Base-by-base conservation (phyloP, 1,140 invertebrate species). In the Saccostrea echinata region DNA sequence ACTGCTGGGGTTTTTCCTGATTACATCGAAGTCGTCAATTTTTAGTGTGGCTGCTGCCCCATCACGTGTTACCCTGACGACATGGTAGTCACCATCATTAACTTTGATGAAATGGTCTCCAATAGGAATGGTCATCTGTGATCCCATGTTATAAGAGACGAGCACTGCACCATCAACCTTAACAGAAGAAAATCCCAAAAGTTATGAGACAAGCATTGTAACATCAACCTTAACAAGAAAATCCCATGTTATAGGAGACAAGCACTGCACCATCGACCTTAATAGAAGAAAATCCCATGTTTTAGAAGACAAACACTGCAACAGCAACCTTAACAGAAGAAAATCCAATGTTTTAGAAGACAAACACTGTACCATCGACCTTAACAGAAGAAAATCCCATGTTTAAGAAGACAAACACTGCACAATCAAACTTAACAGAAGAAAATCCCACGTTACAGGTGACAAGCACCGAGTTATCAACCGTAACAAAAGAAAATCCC, bases 31-130 rank as follows among this genome's bases (percentile, higher is more conserved):
- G 93, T 98, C 97, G 92, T 99, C 98, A 9, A 99, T 95, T 95
- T 99, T 98, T 27, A 99, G 95, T 0, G 98, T 98, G 9, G 98
- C 97, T 93, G 98, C 98, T 55, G 98, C 97, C 52, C 98, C 98
- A 52, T 96, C 97, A 85, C 98, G 96, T 11, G 97, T 98, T 93
- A 99, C 98, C 91, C 97, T 95, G 0, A 99, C 96, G 21, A 99
- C 97, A 94, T 99, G 98, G 94, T 99, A 99, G 61, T 97, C 96
- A 88, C 98, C 98, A 91, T 99, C 98, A 93, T 98, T 98, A 0
- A 99, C 97, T 94, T 97, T 97, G 35, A 33, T 51, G 52, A 97
- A 97, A 86, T 97, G 96, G 94, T 99, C 98, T 21, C 97, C 98
- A n/a, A 99, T 96, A 0, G 98, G 98, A 94, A 98, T 97, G 55